phyloP scores from a whole-genome alignment of 35 echinoderm and acorn worm species.

The Stichopus chloronotus region DNA sequence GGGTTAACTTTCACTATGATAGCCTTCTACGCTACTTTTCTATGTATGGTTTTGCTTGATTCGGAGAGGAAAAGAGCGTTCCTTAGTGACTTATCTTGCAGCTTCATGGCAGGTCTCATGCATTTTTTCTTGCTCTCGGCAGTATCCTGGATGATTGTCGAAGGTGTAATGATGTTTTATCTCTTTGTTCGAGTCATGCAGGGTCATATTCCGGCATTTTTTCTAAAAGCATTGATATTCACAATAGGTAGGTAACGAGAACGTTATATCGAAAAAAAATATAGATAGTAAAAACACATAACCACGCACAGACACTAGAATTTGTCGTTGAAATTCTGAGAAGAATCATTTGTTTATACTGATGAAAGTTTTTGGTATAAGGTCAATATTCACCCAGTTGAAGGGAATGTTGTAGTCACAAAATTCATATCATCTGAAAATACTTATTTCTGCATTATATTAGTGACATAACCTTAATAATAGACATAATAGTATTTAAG shows the following conservation, averaged over 20 bases:
- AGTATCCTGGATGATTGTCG: constrained; percentile 38
- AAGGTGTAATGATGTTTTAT: constrained; percentile 19
- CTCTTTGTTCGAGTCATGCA: constrained; percentile 1
- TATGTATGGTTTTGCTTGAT: constrained; percentile 31
- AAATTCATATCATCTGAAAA: too few relatives aligned
- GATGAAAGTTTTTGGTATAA: too few relatives aligned
- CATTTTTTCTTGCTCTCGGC: constrained; percentile 45
- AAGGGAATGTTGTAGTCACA: too few relatives aligned
- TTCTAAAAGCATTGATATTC: neutral
- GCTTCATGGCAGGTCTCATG: neutral
- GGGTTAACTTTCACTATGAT: neutral
- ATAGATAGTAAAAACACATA: too few relatives aligned
- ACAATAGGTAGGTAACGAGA: neutral
- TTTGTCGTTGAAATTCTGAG: too few relatives aligned
- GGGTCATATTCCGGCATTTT: neutral
- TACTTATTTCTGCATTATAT: too few relatives aligned
- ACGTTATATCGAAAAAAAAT: too few relatives aligned
- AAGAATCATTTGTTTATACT: too few relatives aligned
- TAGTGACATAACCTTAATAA: too few relatives aligned
- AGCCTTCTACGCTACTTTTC: constrained; percentile 21
- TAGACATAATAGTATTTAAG: too few relatives aligned
- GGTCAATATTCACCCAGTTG: too few relatives aligned
- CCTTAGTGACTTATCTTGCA: constrained; percentile 9
- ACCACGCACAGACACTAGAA: too few relatives aligned
- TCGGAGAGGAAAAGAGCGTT: constrained; percentile 6